Evolutionary conservation across 2,113 vertebrate species (phyloP).

Genomic region (Brienomyrus brachyistius): DNA sequence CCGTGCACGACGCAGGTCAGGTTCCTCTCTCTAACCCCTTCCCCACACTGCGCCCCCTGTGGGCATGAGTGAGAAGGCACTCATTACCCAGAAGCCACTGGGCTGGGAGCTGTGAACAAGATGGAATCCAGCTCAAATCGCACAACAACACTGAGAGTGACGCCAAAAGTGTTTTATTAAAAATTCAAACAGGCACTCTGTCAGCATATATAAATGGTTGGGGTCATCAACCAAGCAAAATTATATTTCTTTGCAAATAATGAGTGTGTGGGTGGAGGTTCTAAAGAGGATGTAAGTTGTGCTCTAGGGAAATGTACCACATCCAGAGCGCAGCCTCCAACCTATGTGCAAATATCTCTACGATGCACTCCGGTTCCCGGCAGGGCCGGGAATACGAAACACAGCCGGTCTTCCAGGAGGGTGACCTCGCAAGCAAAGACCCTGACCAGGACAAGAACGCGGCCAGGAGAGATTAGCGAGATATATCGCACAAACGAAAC

Average conservation of each 20-base stretch:
- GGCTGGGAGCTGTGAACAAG: background rate
- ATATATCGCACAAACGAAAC: background rate
- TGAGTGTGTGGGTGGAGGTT: background rate
- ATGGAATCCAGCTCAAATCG: background rate
- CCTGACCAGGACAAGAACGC: background rate
- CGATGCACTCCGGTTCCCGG: background rate
- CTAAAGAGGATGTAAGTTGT: background rate
- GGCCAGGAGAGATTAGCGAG: background rate
- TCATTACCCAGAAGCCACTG: background rate
- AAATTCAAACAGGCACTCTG: background rate
- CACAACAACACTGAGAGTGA: background rate
- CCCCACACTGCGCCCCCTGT: constrained; percentile 86
- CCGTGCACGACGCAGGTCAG: constrained; percentile 74
- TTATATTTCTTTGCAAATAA: background rate
- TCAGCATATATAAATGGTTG: background rate
- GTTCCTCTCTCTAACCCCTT: constrained; percentile 73
- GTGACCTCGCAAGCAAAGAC: background rate
- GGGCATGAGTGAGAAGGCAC: constrained; percentile 27
- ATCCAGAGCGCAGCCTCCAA: background rate
- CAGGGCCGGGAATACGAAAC: background rate
- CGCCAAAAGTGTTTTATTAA: background rate
- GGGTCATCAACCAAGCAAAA: background rate
- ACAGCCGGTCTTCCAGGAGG: background rate
- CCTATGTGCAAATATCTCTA: background rate
- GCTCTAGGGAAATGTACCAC: background rate